These are phyloP conservation scores for Echeneis naucrates DNA, from an alignment of 2,797 vertebrate species.

Conservation along the genomic window DNA sequence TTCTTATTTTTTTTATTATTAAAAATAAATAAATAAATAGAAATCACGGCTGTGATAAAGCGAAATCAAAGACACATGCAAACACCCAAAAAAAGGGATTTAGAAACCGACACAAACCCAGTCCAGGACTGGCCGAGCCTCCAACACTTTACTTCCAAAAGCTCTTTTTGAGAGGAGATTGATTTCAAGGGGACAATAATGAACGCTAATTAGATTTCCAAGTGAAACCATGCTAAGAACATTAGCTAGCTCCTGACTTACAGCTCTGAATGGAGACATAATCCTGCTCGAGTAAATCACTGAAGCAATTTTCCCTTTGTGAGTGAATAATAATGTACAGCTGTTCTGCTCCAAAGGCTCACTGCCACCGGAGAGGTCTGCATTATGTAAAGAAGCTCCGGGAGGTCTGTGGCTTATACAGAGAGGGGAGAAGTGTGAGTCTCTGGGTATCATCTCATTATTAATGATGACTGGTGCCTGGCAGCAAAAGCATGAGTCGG, in stretches of 20 bases:
- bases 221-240: conserved; percentile 20
- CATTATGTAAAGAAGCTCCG: conserved; percentile 1
- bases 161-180: conserved; percentile 31
- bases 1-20: no score
- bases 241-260: conserved; percentile 38
- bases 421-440: neutral
- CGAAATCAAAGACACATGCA: conserved; percentile 6
- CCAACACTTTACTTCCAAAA: conserved; percentile 33
- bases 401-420: conserved; percentile 11
- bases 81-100: conserved; percentile 26
- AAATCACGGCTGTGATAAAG: neutral
- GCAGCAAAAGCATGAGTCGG: conserved; percentile 3
- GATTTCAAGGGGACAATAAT: conserved; percentile 44
- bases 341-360: conserved; percentile 16
- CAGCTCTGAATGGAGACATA: conserved; percentile 29
- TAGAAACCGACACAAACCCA: conserved; percentile 35
- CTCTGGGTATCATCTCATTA: conserved; percentile 23
- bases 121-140: conserved; percentile 24
- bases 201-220: conserved; percentile 39
- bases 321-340: conserved; percentile 10
- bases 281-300: conserved; percentile 15
- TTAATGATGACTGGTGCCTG: conserved; percentile 17
- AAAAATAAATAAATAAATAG: no score
- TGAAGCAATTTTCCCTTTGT: conserved; percentile 13
- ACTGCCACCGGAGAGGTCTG: conserved; percentile 18